Evolutionary conservation across 1,140 invertebrate species (phyloP).

Genomic region (Drosophila tsacasi): DNA sequence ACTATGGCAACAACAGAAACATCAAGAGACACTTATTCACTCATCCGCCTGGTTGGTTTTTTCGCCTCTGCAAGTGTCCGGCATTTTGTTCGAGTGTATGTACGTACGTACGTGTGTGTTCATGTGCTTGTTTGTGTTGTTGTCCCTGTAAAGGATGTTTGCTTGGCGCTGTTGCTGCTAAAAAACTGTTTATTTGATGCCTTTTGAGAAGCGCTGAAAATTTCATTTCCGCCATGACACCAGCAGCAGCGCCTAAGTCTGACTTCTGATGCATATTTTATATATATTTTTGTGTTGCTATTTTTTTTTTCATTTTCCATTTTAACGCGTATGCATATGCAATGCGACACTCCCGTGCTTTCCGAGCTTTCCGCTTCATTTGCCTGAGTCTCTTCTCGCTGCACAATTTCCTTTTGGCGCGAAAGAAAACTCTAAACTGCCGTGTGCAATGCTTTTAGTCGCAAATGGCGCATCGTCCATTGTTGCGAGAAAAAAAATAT

Average conservation of each 20-base stretch:
- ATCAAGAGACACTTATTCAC: conserved; percentile 69
- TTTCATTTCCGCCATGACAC: conserved; percentile 75
- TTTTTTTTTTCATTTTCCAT: conserved; percentile 2
- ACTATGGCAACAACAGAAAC: conserved; percentile 42
- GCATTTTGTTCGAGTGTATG: conserved; percentile 64
- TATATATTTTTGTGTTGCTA: conserved; percentile 13
- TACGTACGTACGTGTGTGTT: conserved; percentile 4
- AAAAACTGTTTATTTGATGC: conserved; percentile 65
- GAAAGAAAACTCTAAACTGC: conserved; percentile 61
- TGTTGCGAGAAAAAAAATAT: conserved; percentile 45
- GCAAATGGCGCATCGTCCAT: conserved; percentile 60
- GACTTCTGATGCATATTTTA: conserved; percentile 13
- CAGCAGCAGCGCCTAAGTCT: conserved; percentile 43
- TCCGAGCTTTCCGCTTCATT: conserved; percentile 67
- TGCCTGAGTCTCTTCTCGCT: conserved; percentile 41
- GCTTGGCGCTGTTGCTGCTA: conserved; percentile 42
- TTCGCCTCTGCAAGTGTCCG: conserved; percentile 59
- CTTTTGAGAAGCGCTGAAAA: conserved; percentile 56
- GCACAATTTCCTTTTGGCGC: conserved; percentile 72
- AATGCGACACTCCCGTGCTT: conserved; percentile 38
- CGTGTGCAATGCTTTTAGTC: conserved; percentile 61
- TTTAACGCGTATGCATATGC: conserved; percentile 53
- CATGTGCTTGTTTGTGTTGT: conserved; percentile 7
- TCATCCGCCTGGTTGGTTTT: conserved; percentile 68
- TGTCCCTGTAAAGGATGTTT: conserved; percentile 45